phyloP scores from a whole-genome alignment of 2,888 invertebrate genomes.

The Homarus gammarus region DNA sequence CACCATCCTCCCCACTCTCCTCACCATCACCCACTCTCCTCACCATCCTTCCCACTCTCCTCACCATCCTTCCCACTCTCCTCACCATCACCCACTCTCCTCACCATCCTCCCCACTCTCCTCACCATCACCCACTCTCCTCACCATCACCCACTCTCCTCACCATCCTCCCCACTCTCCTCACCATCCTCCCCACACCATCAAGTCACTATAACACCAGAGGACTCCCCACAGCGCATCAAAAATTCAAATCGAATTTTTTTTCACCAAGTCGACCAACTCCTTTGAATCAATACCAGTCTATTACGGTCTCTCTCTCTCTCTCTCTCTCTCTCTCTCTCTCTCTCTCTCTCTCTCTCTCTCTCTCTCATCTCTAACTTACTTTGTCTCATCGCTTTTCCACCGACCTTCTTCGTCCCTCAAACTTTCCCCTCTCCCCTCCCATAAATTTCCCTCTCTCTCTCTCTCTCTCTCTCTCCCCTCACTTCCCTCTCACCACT shows the following conservation, averaged over 20 bases:
- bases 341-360: slow-evolving; percentile 3
- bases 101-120: neutral
- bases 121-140: neutral
- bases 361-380: no score
- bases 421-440: neutral
- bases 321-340: slow-evolving; percentile 8
- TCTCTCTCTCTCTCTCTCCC: slow-evolving; percentile 5
- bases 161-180: neutral
- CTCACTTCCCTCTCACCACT: neutral
- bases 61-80: neutral
- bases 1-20: neutral
- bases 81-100: no score
- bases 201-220: neutral
- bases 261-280: slow-evolving; percentile 16
- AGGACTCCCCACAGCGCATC: neutral
- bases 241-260: slow-evolving; percentile 28
- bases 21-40: neutral
- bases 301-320: neutral
- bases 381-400: no score
- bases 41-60: neutral
- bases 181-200: neutral
- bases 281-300: slow-evolving; percentile 33
- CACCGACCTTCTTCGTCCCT: neutral
- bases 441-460: neutral
- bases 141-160: neutral